Base-by-base conservation (phyloP, 2,797 vertebrate genomes). In the Gallirallus australis region DNA sequence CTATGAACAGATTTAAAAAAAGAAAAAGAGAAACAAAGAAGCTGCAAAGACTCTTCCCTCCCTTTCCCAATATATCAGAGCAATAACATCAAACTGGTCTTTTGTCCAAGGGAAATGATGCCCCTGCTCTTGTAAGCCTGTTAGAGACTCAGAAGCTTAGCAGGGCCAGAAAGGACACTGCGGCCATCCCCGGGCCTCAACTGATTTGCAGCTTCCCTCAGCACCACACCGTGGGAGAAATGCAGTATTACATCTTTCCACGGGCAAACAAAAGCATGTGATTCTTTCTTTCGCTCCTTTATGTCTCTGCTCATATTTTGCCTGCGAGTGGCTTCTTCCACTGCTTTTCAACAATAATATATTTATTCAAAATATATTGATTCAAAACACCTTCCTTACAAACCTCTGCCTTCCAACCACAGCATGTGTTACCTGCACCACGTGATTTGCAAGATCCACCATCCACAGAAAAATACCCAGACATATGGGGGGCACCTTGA, bases 91-190 rank as follows among this genome's bases (percentile, higher is more conserved):
- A 18, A 56, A 45, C 11, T 13, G 31, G 68, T 53, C 30, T 31
- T 69, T 11, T 8, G 40, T 11, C 61, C 0, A 2, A 24, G 6
- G 60, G 18, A 52, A 72, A 23, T 6, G 40, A n/a, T 35, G 72
- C 12, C 27, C 23, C 33, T 68, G 52, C 37, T 39, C 31, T 15
- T 5, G 4, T 1, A 2, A 70, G 47, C 20, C 57, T 18, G 56
- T 1, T 14, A 0, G 5, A 70, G 40, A 19, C 31, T 15, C 28
- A 0, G 40, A 6, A 28, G 1, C 33, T 7, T 5, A 2, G 48
- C 81, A 17, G 33, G 18, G 28, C 35, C 35, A 3, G 40, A 1
- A 31, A 14, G 14, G 24, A 17, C n/a, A 7, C 39, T 0, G 33
- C 60, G 31, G 63, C 40, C 63, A n/a, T 10, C 20, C 23, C n/a